Evolutionary conservation across 2,113 vertebrate species (phyloP).

Genomic region (Columba janthina): DNA sequence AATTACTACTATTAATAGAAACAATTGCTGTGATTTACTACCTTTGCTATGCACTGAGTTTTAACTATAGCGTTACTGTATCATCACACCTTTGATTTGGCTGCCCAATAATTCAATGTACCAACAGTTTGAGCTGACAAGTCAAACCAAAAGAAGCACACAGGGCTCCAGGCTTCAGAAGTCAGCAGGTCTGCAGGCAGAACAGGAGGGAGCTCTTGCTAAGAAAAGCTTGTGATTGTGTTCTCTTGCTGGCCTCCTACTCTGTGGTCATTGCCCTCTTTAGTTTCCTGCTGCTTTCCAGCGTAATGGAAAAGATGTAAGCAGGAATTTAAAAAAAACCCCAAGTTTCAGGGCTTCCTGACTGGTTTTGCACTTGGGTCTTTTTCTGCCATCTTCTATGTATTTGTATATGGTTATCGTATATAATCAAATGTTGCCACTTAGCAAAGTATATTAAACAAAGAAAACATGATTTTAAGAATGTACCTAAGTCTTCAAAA

Average conservation of each 20-base stretch:
- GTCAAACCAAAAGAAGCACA: background rate
- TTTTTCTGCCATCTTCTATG: background rate
- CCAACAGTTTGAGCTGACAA: background rate
- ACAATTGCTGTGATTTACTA: background rate
- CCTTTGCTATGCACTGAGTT: background rate
- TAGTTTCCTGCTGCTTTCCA: background rate
- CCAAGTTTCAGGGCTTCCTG: background rate
- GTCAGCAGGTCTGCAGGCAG: background rate
- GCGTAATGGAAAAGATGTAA: background rate
- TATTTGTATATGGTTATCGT: background rate
- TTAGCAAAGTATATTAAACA: background rate
- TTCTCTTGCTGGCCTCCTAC: background rate
- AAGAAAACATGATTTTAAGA: rapidly evolving
- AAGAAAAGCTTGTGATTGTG: background rate
- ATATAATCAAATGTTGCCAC: background rate
- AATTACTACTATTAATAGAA: background rate
- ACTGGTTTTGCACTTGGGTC: background rate
- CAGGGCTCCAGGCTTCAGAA: background rate
- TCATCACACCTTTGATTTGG: background rate
- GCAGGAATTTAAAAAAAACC: background rate
- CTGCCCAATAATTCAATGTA: background rate
- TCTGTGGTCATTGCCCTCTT: background rate
- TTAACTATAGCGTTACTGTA: background rate
- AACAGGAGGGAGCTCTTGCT: background rate
- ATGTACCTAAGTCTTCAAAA: background rate